phyloP scores from a whole-genome alignment of 2,113 vertebrate species.

The Salvelinus alpinus region DNA sequence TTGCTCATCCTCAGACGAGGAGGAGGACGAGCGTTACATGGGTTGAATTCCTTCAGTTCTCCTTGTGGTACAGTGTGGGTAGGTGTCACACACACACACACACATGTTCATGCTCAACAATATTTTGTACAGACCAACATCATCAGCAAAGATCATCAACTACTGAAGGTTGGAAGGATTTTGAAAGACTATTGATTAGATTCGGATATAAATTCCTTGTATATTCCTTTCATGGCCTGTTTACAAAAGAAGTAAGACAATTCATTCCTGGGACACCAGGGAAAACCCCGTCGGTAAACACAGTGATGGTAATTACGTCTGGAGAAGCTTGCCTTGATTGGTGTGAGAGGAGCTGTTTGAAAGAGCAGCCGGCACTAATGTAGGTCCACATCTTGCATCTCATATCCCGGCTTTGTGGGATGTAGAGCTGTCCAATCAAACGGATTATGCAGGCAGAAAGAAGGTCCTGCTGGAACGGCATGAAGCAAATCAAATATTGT shows the following conservation, averaged over 20 bases:
- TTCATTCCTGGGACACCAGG: not conserved
- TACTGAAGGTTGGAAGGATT: not conserved
- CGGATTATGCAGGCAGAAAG: constrained; percentile 1
- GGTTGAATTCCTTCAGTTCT: not conserved
- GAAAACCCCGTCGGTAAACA: constrained; percentile 19
- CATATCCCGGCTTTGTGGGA: constrained; percentile 20
- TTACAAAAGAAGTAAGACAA: not conserved
- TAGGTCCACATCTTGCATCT: constrained; percentile 21
- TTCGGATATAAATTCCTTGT: not conserved
- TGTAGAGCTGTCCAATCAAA: constrained; percentile 31
- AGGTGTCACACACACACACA: constrained; percentile 6
- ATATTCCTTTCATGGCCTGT: not conserved
- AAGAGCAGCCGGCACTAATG: constrained; percentile 26
- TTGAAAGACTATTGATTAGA: not conserved
- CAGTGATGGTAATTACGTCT: constrained; percentile 25
- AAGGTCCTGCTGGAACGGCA: constrained; percentile 13
- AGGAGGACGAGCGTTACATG: not conserved
- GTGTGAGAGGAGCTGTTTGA: constrained; percentile 27
- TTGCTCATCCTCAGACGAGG: too few relatives aligned
- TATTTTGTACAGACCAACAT: constrained; percentile 28
- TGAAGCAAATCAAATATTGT: constrained; percentile 31
- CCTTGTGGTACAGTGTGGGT: constrained; percentile 1
- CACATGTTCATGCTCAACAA: too few relatives aligned
- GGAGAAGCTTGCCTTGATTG: constrained; percentile 35
- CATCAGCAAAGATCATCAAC: not conserved